A percentile compares a stretch with the other conserved stretches of the same genome.
These are phyloP conservation scores for Atrichornis clamosus DNA, from an alignment of 2,113 vertebrate species.

Conservation along the genomic window DNA sequence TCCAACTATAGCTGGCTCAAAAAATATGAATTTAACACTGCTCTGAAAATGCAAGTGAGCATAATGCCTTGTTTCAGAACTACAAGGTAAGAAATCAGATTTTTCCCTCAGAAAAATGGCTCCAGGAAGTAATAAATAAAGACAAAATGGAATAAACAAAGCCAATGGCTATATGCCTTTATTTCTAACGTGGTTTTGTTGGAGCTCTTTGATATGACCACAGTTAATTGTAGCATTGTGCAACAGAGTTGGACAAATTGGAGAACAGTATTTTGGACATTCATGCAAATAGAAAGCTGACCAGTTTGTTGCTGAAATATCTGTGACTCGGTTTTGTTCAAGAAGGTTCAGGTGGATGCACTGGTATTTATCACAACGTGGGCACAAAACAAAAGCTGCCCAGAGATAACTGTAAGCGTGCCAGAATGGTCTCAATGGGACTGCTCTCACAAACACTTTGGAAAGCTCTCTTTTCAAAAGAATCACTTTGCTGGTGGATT, in stretches of 20 bases:
- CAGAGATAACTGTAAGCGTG: background rate
- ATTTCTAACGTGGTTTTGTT: background rate
- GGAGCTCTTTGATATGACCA: background rate
- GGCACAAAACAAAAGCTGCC: constrained; percentile 23
- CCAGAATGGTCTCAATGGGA: constrained; percentile 24
- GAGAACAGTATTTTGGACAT: background rate
- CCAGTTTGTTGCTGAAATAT: background rate
- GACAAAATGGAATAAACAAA: background rate
- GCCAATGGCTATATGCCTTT: background rate
- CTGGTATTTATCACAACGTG: background rate
- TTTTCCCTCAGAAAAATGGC: background rate
- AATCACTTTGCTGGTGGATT: background rate
- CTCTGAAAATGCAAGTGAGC: background rate
- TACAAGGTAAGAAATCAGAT: background rate
- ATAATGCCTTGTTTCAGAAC: background rate
- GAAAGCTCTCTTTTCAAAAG: constrained; percentile 37
- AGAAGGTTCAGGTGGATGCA: constrained; percentile 6
- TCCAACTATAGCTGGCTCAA: background rate
- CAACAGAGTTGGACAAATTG: background rate
- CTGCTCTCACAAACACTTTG: constrained; percentile 42
- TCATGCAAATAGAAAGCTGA: background rate
- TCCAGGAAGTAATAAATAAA: background rate
- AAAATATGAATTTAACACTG: background rate
- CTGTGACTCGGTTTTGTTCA: background rate
- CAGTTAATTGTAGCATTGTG: background rate